Percentiles rank a stretch among this genome's conserved stretches.
Conservation (phyloP, 2,797 vertebrate species). For the Cyclura pinguis region DNA sequence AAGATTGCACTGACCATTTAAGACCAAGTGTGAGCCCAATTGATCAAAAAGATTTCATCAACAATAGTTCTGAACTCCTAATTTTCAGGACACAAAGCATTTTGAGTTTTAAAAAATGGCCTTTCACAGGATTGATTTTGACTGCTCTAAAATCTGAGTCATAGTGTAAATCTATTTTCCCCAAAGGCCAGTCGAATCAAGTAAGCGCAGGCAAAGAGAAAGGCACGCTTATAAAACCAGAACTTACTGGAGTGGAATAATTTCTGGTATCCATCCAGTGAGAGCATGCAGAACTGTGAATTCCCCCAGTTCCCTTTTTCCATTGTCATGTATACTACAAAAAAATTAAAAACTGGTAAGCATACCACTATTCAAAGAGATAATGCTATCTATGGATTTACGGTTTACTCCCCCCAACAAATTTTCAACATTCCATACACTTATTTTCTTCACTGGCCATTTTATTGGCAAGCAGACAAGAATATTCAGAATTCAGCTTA, state of each 20-base stretch:
- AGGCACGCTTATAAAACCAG: constrained; percentile 23
- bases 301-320: constrained; percentile 85
- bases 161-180: neutral
- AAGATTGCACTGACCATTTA: neutral
- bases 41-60: neutral
- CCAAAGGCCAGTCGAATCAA: constrained; percentile 31
- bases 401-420: neutral
- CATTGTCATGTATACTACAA: constrained; percentile 77
- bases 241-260: constrained; percentile 88
- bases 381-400: neutral
- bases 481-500: neutral
- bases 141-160: constrained; percentile 15
- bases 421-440: neutral
- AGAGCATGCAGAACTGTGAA: constrained; percentile 89
- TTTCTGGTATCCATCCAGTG: constrained; percentile 93
- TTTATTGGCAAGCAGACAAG: constrained; percentile 5
- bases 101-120: neutral
- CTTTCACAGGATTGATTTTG: neutral
- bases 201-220: constrained; percentile 29
- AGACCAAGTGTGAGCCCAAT: neutral
- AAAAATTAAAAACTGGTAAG: constrained; percentile 28
- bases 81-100: constrained; percentile 10
- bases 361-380: neutral
- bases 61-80: neutral
- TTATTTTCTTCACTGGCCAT: neutral